phyloP scores from a whole-genome alignment of 2,888 invertebrate species.

The Synanthedon formicaeformis region DNA sequence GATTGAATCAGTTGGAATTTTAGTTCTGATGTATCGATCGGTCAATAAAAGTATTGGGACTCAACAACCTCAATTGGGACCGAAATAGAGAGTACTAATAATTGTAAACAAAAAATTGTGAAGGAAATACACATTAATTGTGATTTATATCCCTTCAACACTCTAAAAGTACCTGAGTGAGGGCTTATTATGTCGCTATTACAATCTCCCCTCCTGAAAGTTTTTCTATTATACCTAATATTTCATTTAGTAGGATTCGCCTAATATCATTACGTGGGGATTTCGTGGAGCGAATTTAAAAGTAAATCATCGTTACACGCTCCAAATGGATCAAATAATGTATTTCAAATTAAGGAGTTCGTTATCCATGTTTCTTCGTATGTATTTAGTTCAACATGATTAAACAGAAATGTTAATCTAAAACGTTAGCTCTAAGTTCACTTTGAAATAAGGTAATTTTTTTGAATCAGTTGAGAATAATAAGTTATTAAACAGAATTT shows the following conservation, averaged over 20 bases:
- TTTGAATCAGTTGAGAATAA: no score
- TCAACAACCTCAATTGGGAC: no score
- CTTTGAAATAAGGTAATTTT: no score
- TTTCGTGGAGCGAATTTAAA: slow-evolving; percentile 14
- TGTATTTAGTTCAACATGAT: background rate
- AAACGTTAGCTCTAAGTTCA: no score
- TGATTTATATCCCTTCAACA: slow-evolving; percentile 15
- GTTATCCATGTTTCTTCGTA: background rate
- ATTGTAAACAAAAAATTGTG: no score
- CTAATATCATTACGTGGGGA: slow-evolving; percentile 23
- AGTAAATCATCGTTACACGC: slow-evolving; percentile 10
- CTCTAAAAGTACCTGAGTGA: slow-evolving; percentile 13
- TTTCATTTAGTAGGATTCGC: slow-evolving; percentile 38
- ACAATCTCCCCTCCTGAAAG: slow-evolving; percentile 19
- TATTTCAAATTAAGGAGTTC: background rate
- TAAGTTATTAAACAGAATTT: no score
- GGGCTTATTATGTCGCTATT: slow-evolving; percentile 24
- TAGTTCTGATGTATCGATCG: no score
- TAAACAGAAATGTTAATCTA: no score
- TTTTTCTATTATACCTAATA: slow-evolving; percentile 42
- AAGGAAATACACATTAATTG: no score
- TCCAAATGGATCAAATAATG: background rate
- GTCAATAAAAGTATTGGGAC: no score
- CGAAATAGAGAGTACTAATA: no score
- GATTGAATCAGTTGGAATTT: no score